These are phyloP conservation scores for Ceratitis capitata DNA, from an alignment of 1,140 invertebrate genomes.

Conservation along the genomic window DNA sequence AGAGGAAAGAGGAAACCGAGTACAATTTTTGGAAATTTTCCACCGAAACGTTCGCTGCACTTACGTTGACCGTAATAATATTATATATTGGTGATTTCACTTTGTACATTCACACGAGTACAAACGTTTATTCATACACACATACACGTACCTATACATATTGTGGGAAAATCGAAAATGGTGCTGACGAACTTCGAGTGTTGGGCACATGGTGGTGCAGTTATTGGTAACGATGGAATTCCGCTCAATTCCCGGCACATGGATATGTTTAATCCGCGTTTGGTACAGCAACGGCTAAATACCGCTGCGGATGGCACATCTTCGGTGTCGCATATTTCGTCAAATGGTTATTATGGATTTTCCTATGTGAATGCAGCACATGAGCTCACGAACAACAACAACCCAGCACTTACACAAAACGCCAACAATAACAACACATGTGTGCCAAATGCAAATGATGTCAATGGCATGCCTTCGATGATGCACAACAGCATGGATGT, in stretches of 20 bases:
- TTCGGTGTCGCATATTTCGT: conserved; percentile 51
- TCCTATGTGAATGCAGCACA: conserved; percentile 51
- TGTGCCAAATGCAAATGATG: conserved; percentile 41
- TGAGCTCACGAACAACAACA: conserved; percentile 47
- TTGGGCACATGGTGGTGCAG: conserved; percentile 59
- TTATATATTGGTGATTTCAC: background rate
- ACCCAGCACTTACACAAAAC: conserved; percentile 48
- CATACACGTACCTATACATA: background rate
- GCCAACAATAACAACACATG: conserved; percentile 43
- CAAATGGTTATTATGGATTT: conserved; percentile 57
- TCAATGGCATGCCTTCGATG: conserved; percentile 37
- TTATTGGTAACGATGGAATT: background rate
- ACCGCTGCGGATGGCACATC: background rate
- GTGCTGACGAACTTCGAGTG: conserved; percentile 63
- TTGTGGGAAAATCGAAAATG: conserved; percentile 50
- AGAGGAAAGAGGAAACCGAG: background rate
- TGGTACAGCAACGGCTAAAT: background rate
- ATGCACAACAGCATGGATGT: background rate
- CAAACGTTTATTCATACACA: conserved; percentile 28
- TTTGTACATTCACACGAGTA: background rate
- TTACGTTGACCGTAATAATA: background rate
- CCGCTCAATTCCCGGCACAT: conserved; percentile 43
- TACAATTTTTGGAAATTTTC: conserved; percentile 55
- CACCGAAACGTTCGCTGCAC: conserved; percentile 40
- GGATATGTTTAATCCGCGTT: conserved; percentile 60